Conservation (phyloP, 2,113 vertebrate genomes). For the Dicerorhinus sumatrensis region DNA sequence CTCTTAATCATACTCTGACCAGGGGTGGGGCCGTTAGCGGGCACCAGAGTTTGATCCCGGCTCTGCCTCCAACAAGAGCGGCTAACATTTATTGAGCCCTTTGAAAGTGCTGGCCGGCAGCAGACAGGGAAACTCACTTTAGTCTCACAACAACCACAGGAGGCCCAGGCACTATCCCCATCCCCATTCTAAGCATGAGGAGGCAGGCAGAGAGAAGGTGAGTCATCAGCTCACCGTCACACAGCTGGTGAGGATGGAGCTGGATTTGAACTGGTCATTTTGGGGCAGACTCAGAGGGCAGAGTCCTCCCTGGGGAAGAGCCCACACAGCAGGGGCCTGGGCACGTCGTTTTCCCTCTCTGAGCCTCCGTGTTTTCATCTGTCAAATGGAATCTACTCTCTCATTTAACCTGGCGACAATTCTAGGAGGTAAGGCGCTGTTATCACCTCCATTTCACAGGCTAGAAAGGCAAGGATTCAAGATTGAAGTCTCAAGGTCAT, state of each 20-base stretch:
- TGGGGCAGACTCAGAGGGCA: not conserved
- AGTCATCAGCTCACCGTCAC: not conserved
- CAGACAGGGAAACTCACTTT: not conserved
- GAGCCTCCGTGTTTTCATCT: not conserved
- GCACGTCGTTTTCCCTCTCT: not conserved
- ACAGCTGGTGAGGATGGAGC: not conserved
- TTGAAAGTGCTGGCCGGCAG: not conserved
- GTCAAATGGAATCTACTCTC: not conserved
- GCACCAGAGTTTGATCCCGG: not conserved
- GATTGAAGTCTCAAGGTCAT: not conserved
- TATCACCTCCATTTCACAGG: not conserved
- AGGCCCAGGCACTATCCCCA: not conserved
- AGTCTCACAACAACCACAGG: not conserved
- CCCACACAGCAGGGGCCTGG: not conserved
- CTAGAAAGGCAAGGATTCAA: not conserved
- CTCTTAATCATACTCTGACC: conserved; percentile 3
- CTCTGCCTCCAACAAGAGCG: conserved; percentile 20
- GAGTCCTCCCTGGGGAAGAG: not conserved
- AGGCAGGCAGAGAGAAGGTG: not conserved
- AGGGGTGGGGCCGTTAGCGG: not conserved
- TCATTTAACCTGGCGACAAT: not conserved
- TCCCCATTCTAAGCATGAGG: not conserved
- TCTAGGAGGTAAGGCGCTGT: not conserved
- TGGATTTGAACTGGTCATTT: not conserved
- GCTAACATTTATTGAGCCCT: not conserved